These are phyloP conservation scores for Pogonophryne albipinna DNA, from an alignment of 2,797 vertebrate genomes.

Conservation along the genomic window DNA sequence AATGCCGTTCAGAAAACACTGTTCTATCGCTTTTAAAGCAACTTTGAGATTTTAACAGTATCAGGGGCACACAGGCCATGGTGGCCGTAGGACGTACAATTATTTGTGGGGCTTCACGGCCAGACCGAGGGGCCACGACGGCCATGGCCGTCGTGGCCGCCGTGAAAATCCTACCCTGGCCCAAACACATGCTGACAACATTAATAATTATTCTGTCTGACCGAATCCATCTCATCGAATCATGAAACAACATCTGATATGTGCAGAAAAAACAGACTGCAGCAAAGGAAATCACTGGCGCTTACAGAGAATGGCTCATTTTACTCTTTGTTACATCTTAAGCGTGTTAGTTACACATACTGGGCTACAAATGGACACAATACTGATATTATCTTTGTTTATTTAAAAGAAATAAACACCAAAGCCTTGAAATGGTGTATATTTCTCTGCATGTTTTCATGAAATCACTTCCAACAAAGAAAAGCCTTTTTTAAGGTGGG, in stretches of 20 bases:
- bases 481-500: neutral
- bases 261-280: slow-evolving; percentile 40
- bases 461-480: neutral
- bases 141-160: no score
- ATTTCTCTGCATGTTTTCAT: neutral
- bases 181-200: slow-evolving; percentile 70
- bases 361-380: slow-evolving; percentile 1
- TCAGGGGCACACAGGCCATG: no score
- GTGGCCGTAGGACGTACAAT: no score
- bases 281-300: slow-evolving; percentile 39
- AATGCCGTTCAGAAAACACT: no score
- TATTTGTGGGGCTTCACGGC: no score
- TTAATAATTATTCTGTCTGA: slow-evolving; percentile 63
- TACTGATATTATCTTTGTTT: neutral
- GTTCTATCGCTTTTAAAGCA: no score
- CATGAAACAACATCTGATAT: slow-evolving; percentile 63
- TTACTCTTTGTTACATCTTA: slow-evolving; percentile 45
- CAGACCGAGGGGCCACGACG: no score
- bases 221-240: slow-evolving; percentile 52
- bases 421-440: neutral
- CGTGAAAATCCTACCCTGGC: no score
- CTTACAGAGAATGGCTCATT: slow-evolving; percentile 36
- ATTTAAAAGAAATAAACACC: neutral
- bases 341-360: slow-evolving; percentile 19
- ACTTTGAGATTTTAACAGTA: no score